phyloP scores from a whole-genome alignment of 2,113 vertebrate species.

The Bostrychus sinensis region DNA sequence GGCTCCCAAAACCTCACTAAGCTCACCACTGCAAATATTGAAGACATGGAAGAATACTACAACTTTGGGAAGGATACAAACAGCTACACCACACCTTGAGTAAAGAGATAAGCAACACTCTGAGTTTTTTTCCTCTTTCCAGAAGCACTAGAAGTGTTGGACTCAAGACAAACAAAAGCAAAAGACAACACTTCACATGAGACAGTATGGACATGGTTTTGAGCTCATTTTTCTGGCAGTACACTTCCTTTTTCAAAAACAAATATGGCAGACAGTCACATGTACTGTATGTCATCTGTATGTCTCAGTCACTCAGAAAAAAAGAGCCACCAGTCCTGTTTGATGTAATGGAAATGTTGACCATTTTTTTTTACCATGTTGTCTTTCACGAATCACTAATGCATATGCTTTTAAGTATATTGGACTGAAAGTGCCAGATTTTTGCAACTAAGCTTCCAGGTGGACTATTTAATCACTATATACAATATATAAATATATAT shows the following conservation, averaged over 20 bases:
- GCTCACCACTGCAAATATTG: conserved; percentile 91
- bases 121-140: conserved; percentile 50
- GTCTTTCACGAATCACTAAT: conserved; percentile 51
- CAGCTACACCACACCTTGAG: conserved; percentile 78
- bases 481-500: background rate
- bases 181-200: conserved; percentile 56
- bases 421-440: conserved; percentile 67
- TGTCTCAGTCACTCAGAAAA: conserved; percentile 58
- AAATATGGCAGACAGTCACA: conserved; percentile 54
- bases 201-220: conserved; percentile 37
- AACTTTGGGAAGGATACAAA: conserved; percentile 82
- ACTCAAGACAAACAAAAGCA: conserved; percentile 44
- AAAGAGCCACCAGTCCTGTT: conserved; percentile 60
- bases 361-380: conserved; percentile 45
- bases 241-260: conserved; percentile 42
- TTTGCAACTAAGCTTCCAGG: conserved; percentile 57
- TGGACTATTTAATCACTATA: conserved; percentile 63
- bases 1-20: conserved; percentile 83
- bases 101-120: conserved; percentile 15
- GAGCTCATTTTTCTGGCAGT: conserved; percentile 54
- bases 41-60: conserved; percentile 94
- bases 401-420: conserved; percentile 63
- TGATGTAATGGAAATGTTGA: conserved; percentile 60
- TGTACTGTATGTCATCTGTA: conserved; percentile 67
- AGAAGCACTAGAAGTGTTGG: conserved; percentile 51